Conservation (phyloP, 2,113 vertebrate genomes). For the Chascanopsetta lugubris region DNA sequence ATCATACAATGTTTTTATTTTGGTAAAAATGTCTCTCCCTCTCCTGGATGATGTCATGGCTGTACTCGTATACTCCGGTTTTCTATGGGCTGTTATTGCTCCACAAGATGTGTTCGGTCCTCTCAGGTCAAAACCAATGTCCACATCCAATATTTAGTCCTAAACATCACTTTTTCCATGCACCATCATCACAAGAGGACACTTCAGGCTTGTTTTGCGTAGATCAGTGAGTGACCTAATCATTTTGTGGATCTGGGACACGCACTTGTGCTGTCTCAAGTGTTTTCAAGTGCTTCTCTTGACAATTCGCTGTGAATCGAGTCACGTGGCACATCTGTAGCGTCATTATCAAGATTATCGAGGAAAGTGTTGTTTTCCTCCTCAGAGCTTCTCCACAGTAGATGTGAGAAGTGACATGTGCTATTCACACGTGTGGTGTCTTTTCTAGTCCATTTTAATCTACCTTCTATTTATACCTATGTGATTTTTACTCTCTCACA, state of each 20-base stretch:
- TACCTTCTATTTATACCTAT: neutral
- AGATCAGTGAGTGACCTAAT: neutral
- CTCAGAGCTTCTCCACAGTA: too few relatives aligned
- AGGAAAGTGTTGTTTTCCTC: too few relatives aligned
- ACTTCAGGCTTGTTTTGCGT: neutral
- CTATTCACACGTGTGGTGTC: too few relatives aligned
- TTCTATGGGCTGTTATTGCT: too few relatives aligned
- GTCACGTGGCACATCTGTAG: slow-evolving; percentile 1
- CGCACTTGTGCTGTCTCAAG: neutral
- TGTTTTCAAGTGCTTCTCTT: neutral
- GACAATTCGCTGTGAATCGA: neutral
- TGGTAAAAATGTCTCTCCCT: too few relatives aligned
- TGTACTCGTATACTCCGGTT: too few relatives aligned
- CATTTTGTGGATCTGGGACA: neutral
- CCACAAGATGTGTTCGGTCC: neutral
- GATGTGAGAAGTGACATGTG: too few relatives aligned
- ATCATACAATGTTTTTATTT: too few relatives aligned
- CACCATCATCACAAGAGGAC: neutral
- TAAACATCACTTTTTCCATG: neutral
- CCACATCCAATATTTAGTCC: neutral
- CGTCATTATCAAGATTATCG: too few relatives aligned
- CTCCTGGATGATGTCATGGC: too few relatives aligned
- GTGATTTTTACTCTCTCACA: neutral
- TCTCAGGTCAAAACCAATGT: neutral
- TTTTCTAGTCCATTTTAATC: neutral